phyloP scores from a whole-genome alignment of 2,888 invertebrate species.

The Plagodis pulveraria region DNA sequence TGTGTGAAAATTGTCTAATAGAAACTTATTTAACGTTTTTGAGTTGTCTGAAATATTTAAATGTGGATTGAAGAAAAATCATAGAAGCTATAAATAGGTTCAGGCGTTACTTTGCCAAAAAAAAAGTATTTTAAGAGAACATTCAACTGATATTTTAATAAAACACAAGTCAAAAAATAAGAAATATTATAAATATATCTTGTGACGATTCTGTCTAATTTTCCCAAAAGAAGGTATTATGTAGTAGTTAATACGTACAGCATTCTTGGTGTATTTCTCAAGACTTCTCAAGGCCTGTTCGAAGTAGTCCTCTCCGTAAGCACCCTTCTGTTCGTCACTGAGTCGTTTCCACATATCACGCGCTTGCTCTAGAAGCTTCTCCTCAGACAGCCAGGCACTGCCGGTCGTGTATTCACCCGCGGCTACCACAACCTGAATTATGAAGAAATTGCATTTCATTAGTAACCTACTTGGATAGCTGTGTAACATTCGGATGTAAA shows the following conservation, averaged over 20 bases:
- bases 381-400: slow-evolving; percentile 90
- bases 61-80: too few relatives aligned
- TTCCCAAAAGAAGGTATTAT: too few relatives aligned
- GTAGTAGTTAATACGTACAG: slow-evolving; percentile 74
- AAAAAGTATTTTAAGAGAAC: too few relatives aligned
- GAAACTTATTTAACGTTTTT: neutral
- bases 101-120: too few relatives aligned
- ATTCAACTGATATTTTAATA: too few relatives aligned
- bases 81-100: too few relatives aligned
- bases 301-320: slow-evolving; percentile 93
- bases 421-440: slow-evolving; percentile 88
- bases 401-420: slow-evolving; percentile 94
- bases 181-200: too few relatives aligned
- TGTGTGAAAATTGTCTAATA: slow-evolving; percentile 5
- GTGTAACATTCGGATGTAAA: too few relatives aligned
- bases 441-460: neutral
- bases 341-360: slow-evolving; percentile 93
- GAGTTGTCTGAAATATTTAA: neutral
- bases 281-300: slow-evolving; percentile 91
- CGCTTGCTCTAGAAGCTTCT: slow-evolving; percentile 88
- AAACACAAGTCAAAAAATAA: too few relatives aligned
- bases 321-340: slow-evolving; percentile 90
- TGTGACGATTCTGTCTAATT: too few relatives aligned
- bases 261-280: slow-evolving; percentile 91
- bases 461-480: too few relatives aligned